These are phyloP conservation scores for Oncorhynchus masou DNA, from an alignment of 2,113 vertebrate species.

Conservation along the genomic window DNA sequence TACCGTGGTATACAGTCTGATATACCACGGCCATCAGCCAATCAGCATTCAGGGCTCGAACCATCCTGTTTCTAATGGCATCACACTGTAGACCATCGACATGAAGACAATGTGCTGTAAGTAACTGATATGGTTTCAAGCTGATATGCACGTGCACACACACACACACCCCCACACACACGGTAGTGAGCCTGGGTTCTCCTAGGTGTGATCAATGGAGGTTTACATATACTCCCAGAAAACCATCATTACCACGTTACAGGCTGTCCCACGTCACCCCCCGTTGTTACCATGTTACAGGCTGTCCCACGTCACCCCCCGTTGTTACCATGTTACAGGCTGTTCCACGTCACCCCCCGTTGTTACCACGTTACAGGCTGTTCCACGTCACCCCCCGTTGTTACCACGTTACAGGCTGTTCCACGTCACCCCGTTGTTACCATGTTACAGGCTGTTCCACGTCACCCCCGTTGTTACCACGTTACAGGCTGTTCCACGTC, in stretches of 20 bases:
- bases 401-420: conserved; percentile 11
- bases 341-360: neutral
- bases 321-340: too few species aligned
- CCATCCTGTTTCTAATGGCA: too few species aligned
- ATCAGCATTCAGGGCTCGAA: too few species aligned
- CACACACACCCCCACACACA: conserved; percentile 5
- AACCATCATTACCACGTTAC: conserved; percentile 34
- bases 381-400: neutral
- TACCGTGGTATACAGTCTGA: too few species aligned
- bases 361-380: neutral
- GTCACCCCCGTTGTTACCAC: neutral
- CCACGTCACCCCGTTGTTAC: too few species aligned
- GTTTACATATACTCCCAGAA: conserved; percentile 43
- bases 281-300: too few species aligned
- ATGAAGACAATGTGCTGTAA: too few species aligned
- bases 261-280: too few species aligned
- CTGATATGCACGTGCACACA: neutral
- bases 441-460: too few species aligned
- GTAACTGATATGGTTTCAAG: neutral
- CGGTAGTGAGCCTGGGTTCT: conserved; percentile 25
- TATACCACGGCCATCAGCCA: too few species aligned
- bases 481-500: neutral
- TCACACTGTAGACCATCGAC: too few species aligned
- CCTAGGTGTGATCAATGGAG: conserved; percentile 36
- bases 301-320: too few species aligned